Evolutionary conservation across 23 tunicate species (phyloP).

Genomic region (Ascidia mentula): DNA sequence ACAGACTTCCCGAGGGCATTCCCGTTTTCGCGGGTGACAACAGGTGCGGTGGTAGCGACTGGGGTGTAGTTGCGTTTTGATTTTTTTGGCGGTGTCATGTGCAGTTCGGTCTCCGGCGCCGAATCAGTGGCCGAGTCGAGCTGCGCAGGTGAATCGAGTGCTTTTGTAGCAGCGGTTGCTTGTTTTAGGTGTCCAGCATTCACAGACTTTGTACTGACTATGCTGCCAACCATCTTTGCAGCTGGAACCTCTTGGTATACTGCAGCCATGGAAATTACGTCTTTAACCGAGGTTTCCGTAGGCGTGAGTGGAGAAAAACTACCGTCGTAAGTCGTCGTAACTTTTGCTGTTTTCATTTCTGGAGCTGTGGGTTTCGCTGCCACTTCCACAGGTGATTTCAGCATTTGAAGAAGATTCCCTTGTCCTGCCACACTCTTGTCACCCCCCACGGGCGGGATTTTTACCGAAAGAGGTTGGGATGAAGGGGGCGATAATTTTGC

Average conservation of each 20-base stretch:
- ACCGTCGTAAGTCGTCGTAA: slow-evolving; percentile 26
- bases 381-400: neutral
- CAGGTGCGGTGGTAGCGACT: neutral
- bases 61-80: neutral
- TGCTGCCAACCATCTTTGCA: neutral
- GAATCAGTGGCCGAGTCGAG: slow-evolving; percentile 85
- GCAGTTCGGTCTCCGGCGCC: slow-evolving; percentile 69
- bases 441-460: neutral
- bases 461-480: slow-evolving; percentile 7
- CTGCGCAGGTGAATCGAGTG: neutral
- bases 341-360: neutral
- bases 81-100: slow-evolving; percentile 17
- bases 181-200: neutral
- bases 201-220: neutral
- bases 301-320: slow-evolving; percentile 84
- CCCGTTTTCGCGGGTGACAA: neutral
- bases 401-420: neutral
- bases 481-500: neutral
- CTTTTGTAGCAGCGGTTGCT: neutral
- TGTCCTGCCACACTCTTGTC: neutral
- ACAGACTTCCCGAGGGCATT: neutral
- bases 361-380: neutral
- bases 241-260: neutral
- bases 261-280: neutral
- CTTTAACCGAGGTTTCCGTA: slow-evolving; percentile 35